Evolutionary conservation across 2,797 vertebrate species (phyloP), one percentile per base, ranked within the genome.

Genomic region (Fringilla coelebs): DNA sequence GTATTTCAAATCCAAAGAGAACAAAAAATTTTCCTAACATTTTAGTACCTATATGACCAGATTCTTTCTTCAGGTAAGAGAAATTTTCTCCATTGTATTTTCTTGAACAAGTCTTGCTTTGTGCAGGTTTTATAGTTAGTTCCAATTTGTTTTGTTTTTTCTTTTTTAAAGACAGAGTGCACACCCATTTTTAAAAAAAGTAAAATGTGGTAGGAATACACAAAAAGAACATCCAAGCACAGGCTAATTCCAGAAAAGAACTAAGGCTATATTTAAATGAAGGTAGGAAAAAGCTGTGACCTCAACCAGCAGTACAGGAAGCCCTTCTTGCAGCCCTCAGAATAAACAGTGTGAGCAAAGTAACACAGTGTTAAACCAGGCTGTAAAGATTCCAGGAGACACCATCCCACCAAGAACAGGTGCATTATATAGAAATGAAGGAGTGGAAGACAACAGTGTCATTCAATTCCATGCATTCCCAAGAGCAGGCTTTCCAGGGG

Each of bases 11-110:
- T 40, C 12, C 45, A 74, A 17, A 49, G 31, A 55, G 46, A 51
- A 13, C 7, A 2, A 45, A 43, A 28, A 4, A 0, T 1, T 15
- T 66, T 12, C 41, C 43, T 11, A 57, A 31, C 8, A 5, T 16
- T 73, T 85, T 25, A 41, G 13, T 13, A 70, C 16, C 55, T 52
- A 18, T 5, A 16, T 11, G 52, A 26, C 25, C 11, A 32, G 21
- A 81, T 14, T 19, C 4, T n/a, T 68, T 61, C 22, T n/a, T 72
- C 43, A 40, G 16, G 46, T 58, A 32, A 57, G 28, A 58, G 81
- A 51, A 4, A 25, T 14, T 52, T 61, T 46, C 40, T 82, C 52
- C 3, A 4, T 40, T 68, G 19, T 6, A 25, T 57, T 63, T 84
- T 80, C 86, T 58, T 32, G 28, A 81, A 83, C 0, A 0, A 45